Conservation (phyloP, 2,113 vertebrate genomes). For the Galeopterus variegatus region DNA sequence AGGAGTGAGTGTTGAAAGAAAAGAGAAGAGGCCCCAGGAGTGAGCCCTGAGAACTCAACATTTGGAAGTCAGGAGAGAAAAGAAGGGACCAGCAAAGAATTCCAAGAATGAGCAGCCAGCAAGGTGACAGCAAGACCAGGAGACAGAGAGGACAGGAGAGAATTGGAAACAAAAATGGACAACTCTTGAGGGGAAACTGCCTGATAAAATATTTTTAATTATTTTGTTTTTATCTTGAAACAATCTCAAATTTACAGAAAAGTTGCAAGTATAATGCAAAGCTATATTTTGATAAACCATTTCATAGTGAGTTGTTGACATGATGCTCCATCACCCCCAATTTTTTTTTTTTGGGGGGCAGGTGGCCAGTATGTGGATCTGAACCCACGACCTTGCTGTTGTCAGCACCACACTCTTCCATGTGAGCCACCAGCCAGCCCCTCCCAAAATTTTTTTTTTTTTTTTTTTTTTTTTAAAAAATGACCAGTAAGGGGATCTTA, state of each 20-base stretch:
- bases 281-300: neutral
- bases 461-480: too few species aligned
- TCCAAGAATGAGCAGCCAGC: neutral
- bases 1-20: neutral
- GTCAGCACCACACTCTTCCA: too few species aligned
- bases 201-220: neutral
- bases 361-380: too few species aligned
- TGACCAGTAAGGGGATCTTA: too few species aligned
- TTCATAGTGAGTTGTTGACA: neutral
- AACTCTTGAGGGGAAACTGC: neutral
- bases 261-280: neutral
- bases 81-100: neutral
- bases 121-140: neutral
- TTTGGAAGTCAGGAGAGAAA: neutral
- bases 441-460: too few species aligned
- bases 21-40: too few species aligned
- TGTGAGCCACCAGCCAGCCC: too few species aligned
- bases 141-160: neutral
- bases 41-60: neutral
- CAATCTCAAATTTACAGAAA: neutral
- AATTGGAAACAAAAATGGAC: neutral
- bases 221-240: neutral
- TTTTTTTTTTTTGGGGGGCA: too few species aligned
- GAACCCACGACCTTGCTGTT: too few species aligned
- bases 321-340: neutral